Evolutionary conservation across 2,113 vertebrate genomes (phyloP).

Genomic region (Typhlomys cinereus): DNA sequence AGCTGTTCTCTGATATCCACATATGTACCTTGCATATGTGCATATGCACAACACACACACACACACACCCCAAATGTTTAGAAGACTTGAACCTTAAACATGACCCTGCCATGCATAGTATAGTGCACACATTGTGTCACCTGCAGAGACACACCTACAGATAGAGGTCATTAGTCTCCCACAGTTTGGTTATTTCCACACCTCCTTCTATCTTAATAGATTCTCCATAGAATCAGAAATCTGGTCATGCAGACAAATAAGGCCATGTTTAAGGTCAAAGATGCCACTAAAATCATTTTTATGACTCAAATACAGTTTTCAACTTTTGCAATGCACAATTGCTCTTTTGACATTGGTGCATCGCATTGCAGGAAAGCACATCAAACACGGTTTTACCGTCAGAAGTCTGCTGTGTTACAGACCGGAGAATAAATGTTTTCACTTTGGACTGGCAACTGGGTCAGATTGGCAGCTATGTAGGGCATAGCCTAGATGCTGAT

Average conservation of each 20-base stretch:
- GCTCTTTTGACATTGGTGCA: constrained; percentile 15
- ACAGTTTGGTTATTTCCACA: neutral
- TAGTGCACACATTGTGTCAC: neutral
- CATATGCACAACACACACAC: too few species aligned
- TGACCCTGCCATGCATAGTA: neutral
- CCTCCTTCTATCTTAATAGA: neutral
- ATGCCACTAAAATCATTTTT: neutral
- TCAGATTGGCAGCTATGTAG: constrained; percentile 77
- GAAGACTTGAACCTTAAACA: neutral
- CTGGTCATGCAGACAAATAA: neutral
- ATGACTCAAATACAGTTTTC: neutral
- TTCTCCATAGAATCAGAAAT: neutral
- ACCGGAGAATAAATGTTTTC: constrained; percentile 68
- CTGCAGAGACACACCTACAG: neutral
- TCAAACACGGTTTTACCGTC: constrained; percentile 53
- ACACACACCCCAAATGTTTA: too few species aligned
- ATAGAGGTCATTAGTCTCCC: neutral
- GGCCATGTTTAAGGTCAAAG: neutral
- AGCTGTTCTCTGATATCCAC: too few species aligned
- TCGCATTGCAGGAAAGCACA: constrained; percentile 69
- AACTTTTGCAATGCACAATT: neutral
- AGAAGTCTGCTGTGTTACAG: constrained; percentile 30
- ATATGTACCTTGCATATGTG: too few species aligned
- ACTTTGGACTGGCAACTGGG: constrained; percentile 76
- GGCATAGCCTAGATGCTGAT: constrained; percentile 49